phyloP scores from a whole-genome alignment of 2,113 vertebrate genomes.

The Rafetus swinhoei region DNA sequence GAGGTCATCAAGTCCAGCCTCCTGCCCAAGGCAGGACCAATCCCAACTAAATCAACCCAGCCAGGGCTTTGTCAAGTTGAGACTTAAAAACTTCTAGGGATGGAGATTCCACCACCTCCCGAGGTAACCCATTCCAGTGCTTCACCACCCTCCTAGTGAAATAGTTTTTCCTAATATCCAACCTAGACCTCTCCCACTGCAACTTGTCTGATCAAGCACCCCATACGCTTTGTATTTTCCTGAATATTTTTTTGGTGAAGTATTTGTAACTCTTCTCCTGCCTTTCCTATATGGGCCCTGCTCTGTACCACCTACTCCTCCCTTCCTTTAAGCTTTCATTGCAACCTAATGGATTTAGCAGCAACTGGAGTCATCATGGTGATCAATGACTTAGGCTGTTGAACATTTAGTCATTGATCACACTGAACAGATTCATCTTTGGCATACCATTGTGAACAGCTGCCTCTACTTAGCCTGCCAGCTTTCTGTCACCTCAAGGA shows the following conservation, averaged over 20 bases:
- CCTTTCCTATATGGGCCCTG: slow-evolving; percentile 1
- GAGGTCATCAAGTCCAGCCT: too few relatives aligned
- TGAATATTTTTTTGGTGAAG: slow-evolving; percentile 29
- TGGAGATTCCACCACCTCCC: too few relatives aligned
- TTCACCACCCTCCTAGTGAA: too few relatives aligned
- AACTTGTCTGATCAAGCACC: background rate
- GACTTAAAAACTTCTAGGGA: too few relatives aligned
- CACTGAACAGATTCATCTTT: slow-evolving; percentile 30
- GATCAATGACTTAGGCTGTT: slow-evolving; percentile 49
- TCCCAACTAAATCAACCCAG: too few relatives aligned
- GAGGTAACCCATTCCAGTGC: too few relatives aligned
- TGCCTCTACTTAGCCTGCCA: slow-evolving; percentile 59
- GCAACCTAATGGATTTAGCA: slow-evolving; percentile 38
- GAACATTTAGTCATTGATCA: slow-evolving; percentile 47
- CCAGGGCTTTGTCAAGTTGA: too few relatives aligned
- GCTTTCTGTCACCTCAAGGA: slow-evolving; percentile 48
- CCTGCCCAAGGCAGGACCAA: too few relatives aligned
- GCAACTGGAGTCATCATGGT: slow-evolving; percentile 51
- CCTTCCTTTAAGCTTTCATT: background rate
- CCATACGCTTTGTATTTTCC: slow-evolving; percentile 45
- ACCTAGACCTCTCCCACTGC: too few relatives aligned
- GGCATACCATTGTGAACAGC: slow-evolving; percentile 49
- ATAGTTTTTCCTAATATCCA: too few relatives aligned
- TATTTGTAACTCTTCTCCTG: background rate
- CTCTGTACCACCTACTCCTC: background rate